phyloP scores from a whole-genome alignment of 2,888 invertebrate genomes.

The Callyntrura sp. region DNA sequence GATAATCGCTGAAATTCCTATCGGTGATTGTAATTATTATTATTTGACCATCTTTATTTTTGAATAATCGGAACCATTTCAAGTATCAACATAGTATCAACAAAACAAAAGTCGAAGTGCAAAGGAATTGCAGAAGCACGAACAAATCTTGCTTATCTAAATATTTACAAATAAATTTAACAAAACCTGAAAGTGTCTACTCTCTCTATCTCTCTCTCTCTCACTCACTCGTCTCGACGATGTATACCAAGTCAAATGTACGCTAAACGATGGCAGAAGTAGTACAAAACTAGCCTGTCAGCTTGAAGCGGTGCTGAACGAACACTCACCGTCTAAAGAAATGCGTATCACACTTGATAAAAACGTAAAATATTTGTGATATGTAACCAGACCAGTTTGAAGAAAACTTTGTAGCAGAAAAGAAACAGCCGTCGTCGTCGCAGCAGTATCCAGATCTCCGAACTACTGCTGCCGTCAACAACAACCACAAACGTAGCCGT shows the following conservation, averaged over 20 bases:
- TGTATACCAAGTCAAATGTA: neutral
- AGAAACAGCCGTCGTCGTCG: neutral
- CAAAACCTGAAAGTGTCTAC: constrained; percentile 30
- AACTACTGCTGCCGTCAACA: neutral
- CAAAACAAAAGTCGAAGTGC: neutral
- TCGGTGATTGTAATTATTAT: constrained; percentile 75
- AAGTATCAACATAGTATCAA: neutral
- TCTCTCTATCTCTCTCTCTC: neutral
- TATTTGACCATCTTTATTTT: constrained; percentile 66
- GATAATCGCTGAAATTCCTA: constrained; percentile 71
- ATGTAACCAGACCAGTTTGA: constrained; percentile 77
- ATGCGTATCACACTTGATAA: constrained; percentile 74
- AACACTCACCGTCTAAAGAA: constrained; percentile 36
- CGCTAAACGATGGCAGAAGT: constrained; percentile 58
- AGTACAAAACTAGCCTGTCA: constrained; percentile 68
- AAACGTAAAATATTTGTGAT: constrained; percentile 63
- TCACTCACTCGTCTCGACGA: too few relatives aligned
- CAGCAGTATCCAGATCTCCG: neutral
- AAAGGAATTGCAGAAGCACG: constrained; percentile 51
- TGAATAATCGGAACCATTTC: constrained; percentile 63
- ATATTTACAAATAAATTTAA: constrained; percentile 37
- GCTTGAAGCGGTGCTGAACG: constrained; percentile 23
- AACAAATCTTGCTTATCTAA: constrained; percentile 48
- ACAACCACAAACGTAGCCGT: constrained; percentile 21
- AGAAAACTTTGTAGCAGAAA: neutral